Percentiles rank a stretch among this genome's conserved stretches.
Evolutionary conservation across 1,140 invertebrate genomes (phyloP).

Genomic region (Solenopsis invicta): DNA sequence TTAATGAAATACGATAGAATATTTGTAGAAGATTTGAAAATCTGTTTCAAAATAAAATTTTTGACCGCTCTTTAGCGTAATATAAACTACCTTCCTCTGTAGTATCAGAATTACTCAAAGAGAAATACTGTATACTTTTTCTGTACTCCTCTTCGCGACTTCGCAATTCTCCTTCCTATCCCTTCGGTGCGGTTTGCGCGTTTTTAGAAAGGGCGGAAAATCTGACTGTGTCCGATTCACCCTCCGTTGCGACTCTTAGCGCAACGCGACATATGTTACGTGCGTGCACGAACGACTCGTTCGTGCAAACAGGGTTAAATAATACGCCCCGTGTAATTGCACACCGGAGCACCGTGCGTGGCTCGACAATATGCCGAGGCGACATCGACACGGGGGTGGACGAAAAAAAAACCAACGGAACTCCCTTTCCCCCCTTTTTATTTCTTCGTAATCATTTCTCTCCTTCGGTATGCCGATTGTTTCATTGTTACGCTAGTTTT

Average conservation of each 20-base stretch:
- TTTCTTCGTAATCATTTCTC: not conserved
- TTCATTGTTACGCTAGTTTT: not conserved
- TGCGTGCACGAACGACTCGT: slow-evolving; percentile 65
- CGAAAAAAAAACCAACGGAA: slow-evolving; percentile 15
- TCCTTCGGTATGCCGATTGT: not conserved
- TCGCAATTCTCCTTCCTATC: not conserved
- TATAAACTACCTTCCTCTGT: not conserved
- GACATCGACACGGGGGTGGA: not conserved
- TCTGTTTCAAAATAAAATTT: not conserved
- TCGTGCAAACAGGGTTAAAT: slow-evolving; percentile 79
- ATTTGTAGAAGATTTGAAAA: not conserved
- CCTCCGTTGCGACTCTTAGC: slow-evolving; percentile 36
- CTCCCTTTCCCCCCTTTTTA: not conserved
- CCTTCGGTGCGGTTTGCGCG: not conserved
- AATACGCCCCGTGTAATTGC: slow-evolving; percentile 79
- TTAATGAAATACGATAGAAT: not conserved
- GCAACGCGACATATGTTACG: slow-evolving; percentile 74
- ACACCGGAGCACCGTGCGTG: slow-evolving; percentile 51
- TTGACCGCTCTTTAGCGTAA: not conserved
- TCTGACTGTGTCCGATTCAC: slow-evolving; percentile 55
- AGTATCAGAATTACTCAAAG: not conserved
- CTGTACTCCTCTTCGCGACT: not conserved
- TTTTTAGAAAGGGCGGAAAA: slow-evolving; percentile 43
- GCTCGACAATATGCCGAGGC: slow-evolving; percentile 35
- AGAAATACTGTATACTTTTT: not conserved